Percentiles rank a stretch among this genome's conserved stretches.
phyloP scores from a whole-genome alignment of 2,113 vertebrate species.

The Mormyrus iriodes region DNA sequence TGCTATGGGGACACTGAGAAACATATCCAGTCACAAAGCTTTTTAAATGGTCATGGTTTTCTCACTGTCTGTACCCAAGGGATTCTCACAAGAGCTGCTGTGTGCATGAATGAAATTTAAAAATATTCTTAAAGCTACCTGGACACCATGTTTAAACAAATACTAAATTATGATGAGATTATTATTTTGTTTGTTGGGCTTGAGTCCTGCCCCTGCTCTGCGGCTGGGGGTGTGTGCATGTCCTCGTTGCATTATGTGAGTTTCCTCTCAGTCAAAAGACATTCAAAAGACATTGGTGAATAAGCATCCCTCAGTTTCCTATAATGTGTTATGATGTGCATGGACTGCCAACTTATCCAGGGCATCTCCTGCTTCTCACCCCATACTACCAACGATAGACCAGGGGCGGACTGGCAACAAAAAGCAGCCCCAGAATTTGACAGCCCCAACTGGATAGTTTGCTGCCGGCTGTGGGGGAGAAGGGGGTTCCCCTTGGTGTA shows the following conservation, averaged over 20 bases:
- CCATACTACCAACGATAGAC: background rate
- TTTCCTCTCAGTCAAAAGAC: background rate
- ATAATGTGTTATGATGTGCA: background rate
- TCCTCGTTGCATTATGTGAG: background rate
- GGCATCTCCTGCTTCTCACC: background rate
- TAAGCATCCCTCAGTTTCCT: background rate
- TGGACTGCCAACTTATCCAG: too few relatives aligned
- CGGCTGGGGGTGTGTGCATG: background rate
- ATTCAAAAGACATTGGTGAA: background rate
- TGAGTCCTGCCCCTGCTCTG: background rate
- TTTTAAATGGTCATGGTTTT: background rate
- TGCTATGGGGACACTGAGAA: background rate
- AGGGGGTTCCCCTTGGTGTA: background rate
- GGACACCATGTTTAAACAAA: background rate
- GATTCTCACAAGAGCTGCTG: background rate
- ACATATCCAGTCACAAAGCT: background rate
- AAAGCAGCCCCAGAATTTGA: background rate
- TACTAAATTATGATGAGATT: background rate
- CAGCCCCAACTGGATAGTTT: background rate
- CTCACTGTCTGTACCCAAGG: background rate
- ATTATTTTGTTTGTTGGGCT: background rate
- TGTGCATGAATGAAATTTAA: background rate
- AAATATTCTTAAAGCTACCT: background rate
- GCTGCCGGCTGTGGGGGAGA: background rate
- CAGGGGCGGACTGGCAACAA: background rate